phyloP scores from a whole-genome alignment of 2,888 invertebrate genomes.

The Gnatocerus cornutus region DNA sequence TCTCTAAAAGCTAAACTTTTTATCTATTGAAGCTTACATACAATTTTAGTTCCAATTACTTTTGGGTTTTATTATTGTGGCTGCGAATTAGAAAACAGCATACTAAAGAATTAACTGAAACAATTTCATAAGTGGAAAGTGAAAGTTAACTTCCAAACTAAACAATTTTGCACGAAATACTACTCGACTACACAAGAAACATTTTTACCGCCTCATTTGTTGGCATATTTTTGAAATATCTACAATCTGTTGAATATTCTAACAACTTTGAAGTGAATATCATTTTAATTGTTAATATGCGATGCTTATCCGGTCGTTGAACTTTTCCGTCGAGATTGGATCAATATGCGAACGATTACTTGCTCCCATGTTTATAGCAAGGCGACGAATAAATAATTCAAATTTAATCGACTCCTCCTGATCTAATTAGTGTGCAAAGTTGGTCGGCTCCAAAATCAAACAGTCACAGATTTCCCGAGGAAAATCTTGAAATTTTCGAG shows the following conservation, averaged over 20 bases:
- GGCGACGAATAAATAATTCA: constrained; percentile 20
- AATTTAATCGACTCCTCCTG: constrained; percentile 9
- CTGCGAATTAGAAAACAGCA: no score
- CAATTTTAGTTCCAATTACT: no score
- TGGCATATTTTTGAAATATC: constrained; percentile 1
- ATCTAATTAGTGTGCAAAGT: constrained; percentile 11
- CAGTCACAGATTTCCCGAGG: not conserved
- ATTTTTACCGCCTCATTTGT: no score
- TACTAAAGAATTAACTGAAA: no score
- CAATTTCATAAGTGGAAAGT: no score
- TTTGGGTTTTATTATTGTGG: no score
- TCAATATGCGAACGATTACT: constrained; percentile 13
- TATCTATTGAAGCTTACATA: no score
- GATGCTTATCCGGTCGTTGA: constrained; percentile 10
- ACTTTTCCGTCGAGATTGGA: constrained; percentile 13
- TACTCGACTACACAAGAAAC: no score
- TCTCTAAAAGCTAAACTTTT: no score
- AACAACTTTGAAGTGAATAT: constrained; percentile 2
- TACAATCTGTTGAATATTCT: constrained; percentile 4
- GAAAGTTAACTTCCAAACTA: no score
- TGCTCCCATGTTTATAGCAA: not conserved
- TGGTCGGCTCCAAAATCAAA: not conserved
- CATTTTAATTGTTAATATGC: constrained; percentile 4
- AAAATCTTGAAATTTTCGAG: not conserved
- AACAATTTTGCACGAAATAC: no score